Conservation (phyloP, 2,888 invertebrate genomes). For the Cataglyphis albicans region DNA sequence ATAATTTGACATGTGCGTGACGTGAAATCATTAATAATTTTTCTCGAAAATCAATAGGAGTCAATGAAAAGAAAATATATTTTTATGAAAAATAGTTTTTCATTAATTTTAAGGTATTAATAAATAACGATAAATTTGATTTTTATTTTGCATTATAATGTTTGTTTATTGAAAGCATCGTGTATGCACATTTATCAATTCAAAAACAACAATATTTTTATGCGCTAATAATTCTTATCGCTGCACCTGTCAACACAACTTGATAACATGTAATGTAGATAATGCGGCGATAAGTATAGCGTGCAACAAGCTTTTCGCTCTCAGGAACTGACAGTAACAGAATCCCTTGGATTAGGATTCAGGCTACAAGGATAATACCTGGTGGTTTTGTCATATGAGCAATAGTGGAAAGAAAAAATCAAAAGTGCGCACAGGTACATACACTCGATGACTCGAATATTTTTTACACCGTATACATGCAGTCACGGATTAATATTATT, state of each 20-base stretch:
- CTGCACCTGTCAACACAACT: constrained; percentile 8
- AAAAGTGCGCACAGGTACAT: constrained; percentile 21
- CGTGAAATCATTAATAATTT: not conserved
- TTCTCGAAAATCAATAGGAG: not conserved
- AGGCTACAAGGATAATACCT: constrained; percentile 17
- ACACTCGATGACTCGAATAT: not conserved
- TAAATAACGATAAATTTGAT: not conserved
- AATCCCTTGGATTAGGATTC: constrained; percentile 35
- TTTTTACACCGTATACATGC: not conserved
- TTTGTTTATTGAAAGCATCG: not conserved
- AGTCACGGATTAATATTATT: not conserved
- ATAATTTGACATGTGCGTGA: not conserved
- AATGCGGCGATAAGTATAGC: constrained; percentile 32
- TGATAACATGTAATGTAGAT: not conserved
- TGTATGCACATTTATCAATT: not conserved
- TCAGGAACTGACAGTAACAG: constrained; percentile 19
- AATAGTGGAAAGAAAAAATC: constrained; percentile 30
- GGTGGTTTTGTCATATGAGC: constrained; percentile 58
- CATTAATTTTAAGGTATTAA: not conserved
- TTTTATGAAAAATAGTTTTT: not conserved
- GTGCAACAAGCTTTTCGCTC: constrained; percentile 25
- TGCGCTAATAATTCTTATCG: constrained; percentile 1
- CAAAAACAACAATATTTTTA: not conserved
- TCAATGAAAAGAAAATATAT: not conserved
- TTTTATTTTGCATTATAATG: not conserved